phyloP scores from a whole-genome alignment of 2,888 invertebrate species.

The Drosophila rubida region DNA sequence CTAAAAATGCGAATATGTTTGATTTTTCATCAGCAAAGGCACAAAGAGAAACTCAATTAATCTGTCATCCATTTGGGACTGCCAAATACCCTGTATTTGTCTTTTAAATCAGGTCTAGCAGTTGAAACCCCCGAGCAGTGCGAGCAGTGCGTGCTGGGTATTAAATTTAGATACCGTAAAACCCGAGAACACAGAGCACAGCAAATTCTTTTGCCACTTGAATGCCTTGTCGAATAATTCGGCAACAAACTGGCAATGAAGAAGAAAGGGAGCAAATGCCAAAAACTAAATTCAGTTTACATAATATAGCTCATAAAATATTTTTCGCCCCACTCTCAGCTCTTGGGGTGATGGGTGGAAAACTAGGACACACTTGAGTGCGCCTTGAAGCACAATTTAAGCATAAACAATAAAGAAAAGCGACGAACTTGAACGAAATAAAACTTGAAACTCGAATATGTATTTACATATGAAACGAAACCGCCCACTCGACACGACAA shows the following conservation, averaged over 20 bases:
- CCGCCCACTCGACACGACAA: conserved; percentile 64
- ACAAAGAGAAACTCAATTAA: background rate
- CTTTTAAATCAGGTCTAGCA: too few relatives aligned
- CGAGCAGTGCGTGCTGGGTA: conserved; percentile 6
- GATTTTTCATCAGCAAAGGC: background rate
- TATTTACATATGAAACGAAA: conserved; percentile 78
- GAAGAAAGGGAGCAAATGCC: conserved; percentile 49
- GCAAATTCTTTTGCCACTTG: conserved; percentile 47
- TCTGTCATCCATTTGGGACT: background rate
- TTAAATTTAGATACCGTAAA: conserved; percentile 11
- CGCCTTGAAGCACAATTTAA: conserved; percentile 61
- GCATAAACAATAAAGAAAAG: conserved; percentile 76
- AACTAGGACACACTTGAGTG: conserved; percentile 77
- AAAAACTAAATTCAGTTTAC: conserved; percentile 78
- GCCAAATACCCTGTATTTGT: background rate
- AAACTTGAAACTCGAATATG: conserved; percentile 74
- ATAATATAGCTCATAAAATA: conserved; percentile 79
- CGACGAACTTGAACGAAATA: conserved; percentile 72
- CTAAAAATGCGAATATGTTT: background rate
- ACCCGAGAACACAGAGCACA: conserved; percentile 7
- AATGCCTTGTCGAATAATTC: conserved; percentile 55
- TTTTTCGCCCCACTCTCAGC: conserved; percentile 64
- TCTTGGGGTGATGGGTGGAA: background rate
- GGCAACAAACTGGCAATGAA: conserved; percentile 48
- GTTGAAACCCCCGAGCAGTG: too few relatives aligned